These are phyloP conservation scores for Drymodes brunneopygia DNA, from an alignment of 2,113 vertebrate species.

Conservation along the genomic window DNA sequence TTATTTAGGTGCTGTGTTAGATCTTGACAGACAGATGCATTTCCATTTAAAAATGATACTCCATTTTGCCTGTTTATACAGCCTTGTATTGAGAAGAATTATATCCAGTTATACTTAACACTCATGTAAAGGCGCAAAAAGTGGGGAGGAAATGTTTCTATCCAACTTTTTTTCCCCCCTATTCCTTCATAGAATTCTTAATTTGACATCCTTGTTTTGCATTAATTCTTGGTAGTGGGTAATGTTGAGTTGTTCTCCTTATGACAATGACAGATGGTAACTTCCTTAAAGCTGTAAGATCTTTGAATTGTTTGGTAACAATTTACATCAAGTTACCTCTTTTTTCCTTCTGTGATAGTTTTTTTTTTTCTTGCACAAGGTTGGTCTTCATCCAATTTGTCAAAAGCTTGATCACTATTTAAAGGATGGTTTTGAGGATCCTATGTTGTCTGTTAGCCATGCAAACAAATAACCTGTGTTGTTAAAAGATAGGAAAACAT, in stretches of 20 bases:
- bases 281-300: neutral
- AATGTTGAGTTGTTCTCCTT: neutral
- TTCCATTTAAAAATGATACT: neutral
- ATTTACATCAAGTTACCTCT: neutral
- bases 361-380: neutral
- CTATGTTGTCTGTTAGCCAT: neutral
- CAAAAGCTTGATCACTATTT: neutral
- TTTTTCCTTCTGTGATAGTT: neutral
- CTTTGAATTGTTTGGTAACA: neutral
- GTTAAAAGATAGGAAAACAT: neutral
- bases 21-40: neutral
- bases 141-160: neutral
- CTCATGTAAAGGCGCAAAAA: neutral
- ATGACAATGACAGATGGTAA: neutral
- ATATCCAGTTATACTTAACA: neutral
- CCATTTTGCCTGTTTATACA: neutral
- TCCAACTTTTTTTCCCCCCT: accelerated
- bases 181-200: neutral
- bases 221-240: neutral
- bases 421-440: neutral
- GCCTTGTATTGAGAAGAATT: neutral
- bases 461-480: neutral
- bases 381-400: neutral
- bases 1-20: neutral
- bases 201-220: neutral